Base-by-base conservation (phyloP, 37 sponge, comb jelly and placozoan species). In the Aphrocallistes beatrix region DNA sequence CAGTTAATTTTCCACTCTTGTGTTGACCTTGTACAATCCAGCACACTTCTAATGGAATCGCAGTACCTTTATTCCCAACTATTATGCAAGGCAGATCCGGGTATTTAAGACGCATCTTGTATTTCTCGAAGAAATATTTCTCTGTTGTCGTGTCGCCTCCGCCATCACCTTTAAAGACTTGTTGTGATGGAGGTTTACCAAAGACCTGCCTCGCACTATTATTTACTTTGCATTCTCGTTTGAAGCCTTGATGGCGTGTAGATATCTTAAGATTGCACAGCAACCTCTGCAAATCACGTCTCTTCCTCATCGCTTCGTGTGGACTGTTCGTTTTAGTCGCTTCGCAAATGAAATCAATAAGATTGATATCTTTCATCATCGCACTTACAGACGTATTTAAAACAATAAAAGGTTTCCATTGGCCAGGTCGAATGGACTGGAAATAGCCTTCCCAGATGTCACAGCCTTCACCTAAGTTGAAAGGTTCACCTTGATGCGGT, bases 71-170 rank as follows among this genome's bases (percentile, higher is more conserved):
- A 30, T 60, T 60, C 16, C 86, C 90, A 9, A 93, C 89, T 49
- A 87, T 85, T 1, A 93, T 50, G 37, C 93, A 93, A 39, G 93
- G 93, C 13, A 93, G 83, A 37, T 86, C 34, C 39, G 93, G 93
- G 51, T 87, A 87, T 38, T 45, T 37, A 36, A 93, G 82, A 1
- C 1, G 37, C 1, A 47, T 60, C 1, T 39, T 51, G 82, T 93
- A 87, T 21, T n/a, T 84, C 28, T 87, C 38, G 37, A 82, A 38
- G 83, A 93, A 93, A 50, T 93, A 93, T 0, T 87, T 42, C 42
- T 81, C 84, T 8, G 89, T 89, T 19, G 86, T 91, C 37, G 81
- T 37, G 28, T 36, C 37, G 0, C 28, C n/a, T 0, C 88, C 90
- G 21, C 89, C 88, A 8, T 82, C 51, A 13, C 3, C 1, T 3